Evolutionary conservation across 2,113 vertebrate species (phyloP).

Genomic region (Austrofundulus limnaeus): DNA sequence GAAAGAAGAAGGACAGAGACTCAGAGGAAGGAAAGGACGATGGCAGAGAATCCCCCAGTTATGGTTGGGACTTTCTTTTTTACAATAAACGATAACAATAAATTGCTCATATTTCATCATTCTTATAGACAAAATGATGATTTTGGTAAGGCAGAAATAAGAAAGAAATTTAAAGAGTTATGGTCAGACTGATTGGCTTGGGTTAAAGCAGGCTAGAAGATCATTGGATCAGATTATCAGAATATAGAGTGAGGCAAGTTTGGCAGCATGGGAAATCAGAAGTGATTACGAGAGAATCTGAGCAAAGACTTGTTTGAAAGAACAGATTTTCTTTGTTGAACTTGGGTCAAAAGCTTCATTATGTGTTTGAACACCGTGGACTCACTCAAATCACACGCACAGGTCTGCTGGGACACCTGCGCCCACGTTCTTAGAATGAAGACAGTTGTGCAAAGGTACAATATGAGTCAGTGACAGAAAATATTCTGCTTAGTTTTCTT

Average conservation of each 20-base stretch:
- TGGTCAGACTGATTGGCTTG: not conserved
- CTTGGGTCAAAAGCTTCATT: not conserved
- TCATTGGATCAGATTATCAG: not conserved
- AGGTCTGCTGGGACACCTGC: not conserved
- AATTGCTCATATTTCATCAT: too few relatives aligned
- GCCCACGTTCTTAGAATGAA: too few relatives aligned
- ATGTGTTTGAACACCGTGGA: not conserved
- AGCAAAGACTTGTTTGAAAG: too few relatives aligned
- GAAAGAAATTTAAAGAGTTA: not conserved
- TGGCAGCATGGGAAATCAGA: too few relatives aligned
- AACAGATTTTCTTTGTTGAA: too few relatives aligned
- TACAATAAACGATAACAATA: not conserved
- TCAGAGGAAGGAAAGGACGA: constrained; percentile 85
- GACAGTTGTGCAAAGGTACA: not conserved
- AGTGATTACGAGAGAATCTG: too few relatives aligned
- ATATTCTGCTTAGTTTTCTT: not conserved
- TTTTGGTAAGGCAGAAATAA: not conserved
- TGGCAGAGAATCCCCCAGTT: constrained; percentile 87
- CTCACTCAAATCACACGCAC: not conserved
- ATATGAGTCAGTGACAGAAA: not conserved
- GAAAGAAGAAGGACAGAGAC: constrained; percentile 86
- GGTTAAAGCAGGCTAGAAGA: not conserved
- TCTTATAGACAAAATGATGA: too few relatives aligned
- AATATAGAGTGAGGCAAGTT: not conserved
- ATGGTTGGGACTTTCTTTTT: constrained; percentile 78